Evolutionary conservation across 2,888 invertebrate genomes (phyloP).

Genomic region (Biston stratarius): DNA sequence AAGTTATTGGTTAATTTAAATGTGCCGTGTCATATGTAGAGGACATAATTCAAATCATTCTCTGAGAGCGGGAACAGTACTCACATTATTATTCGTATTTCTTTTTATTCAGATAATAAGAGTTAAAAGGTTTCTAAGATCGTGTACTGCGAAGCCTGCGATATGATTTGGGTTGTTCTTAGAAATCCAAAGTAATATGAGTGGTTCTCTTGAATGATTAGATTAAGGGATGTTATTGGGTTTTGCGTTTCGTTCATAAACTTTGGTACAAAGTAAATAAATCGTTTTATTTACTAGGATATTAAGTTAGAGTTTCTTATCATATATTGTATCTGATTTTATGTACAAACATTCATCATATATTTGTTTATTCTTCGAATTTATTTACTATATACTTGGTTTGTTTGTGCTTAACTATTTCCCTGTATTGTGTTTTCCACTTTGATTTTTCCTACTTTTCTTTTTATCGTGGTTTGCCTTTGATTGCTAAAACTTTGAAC

Average conservation of each 20-base stretch:
- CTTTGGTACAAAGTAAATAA: conserved; percentile 4
- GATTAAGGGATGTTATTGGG: conserved; percentile 15
- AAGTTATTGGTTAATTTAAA: no score
- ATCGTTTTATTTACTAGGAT: conserved; percentile 1
- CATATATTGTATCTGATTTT: background rate
- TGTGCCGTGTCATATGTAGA: background rate
- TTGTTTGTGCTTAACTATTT: background rate
- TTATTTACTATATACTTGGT: no score
- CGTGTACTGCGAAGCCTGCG: conserved; percentile 1
- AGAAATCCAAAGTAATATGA: background rate
- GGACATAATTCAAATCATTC: background rate
- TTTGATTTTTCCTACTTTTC: no score
- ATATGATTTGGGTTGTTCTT: conserved; percentile 9
- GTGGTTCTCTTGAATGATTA: conserved; percentile 16
- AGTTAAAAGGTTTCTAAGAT: conserved; percentile 19
- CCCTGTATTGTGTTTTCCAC: no score
- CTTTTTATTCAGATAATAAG: background rate
- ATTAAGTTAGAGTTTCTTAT: background rate
- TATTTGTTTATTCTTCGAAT: no score
- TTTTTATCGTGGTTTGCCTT: no score
- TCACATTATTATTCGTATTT: conserved; percentile 1
- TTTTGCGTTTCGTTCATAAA: conserved; percentile 11
- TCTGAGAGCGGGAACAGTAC: background rate
- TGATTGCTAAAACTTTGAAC: no score
- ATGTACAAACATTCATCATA: no score